A percentile compares a stretch with the other conserved stretches of the same genome.
These are phyloP conservation scores for Ceyx margarethae DNA, from an alignment of 2,113 vertebrate genomes.

Conservation along the genomic window DNA sequence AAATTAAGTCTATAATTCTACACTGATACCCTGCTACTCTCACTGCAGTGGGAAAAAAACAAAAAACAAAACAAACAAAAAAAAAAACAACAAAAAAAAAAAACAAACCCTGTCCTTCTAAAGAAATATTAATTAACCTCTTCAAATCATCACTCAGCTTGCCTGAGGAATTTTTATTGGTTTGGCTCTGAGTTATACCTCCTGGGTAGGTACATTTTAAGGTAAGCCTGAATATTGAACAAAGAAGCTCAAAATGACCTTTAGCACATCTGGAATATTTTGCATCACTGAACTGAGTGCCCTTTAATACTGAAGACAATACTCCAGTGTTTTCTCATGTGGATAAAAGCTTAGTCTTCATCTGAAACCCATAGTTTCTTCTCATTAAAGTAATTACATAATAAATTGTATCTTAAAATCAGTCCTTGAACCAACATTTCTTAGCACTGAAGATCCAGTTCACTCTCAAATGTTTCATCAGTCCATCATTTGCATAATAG, in stretches of 20 bases:
- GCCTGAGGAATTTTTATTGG: conserved; percentile 33
- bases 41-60: not conserved
- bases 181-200: not conserved
- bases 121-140: conserved; percentile 14
- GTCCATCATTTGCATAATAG: not conserved
- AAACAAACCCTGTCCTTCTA: not conserved
- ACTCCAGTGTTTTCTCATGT: not conserved
- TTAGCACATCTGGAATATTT: conserved; percentile 23
- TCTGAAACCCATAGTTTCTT: not conserved
- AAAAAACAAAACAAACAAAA: not conserved
- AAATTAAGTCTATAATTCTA: not conserved
- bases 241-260: conserved; percentile 7
- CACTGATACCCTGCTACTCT: not conserved
- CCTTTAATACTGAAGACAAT: conserved; percentile 42
- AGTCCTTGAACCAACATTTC: not conserved
- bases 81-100: too few species aligned
- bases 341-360: not conserved
- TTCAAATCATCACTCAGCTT: not conserved
- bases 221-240: not conserved
- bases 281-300: not conserved
- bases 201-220: not conserved
- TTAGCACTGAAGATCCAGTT: not conserved
- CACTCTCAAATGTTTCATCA: not conserved
- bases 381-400: conserved; percentile 43
- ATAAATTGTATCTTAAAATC: conserved; percentile 15